Evolutionary conservation across 1,140 invertebrate species (phyloP).

Genomic region (Lasioglossum baleicum): DNA sequence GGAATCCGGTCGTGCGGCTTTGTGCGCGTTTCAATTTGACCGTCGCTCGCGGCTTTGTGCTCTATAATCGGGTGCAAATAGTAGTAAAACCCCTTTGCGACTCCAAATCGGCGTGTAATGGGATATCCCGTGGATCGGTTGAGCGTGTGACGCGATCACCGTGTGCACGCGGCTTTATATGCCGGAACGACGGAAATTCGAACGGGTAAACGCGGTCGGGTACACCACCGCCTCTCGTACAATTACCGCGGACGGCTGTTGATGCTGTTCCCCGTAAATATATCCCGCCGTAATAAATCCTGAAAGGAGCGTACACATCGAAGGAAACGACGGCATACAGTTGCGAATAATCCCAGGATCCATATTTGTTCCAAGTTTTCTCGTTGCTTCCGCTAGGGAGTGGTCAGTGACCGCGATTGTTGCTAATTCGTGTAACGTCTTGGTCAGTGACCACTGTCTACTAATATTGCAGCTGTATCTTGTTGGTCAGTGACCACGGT

Average conservation of each 20-base stretch:
- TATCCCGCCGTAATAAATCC: neutral
- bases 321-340: too few species aligned
- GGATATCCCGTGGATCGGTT: conserved; percentile 9
- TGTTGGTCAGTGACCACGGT: too few species aligned
- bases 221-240: neutral
- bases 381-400: too few species aligned
- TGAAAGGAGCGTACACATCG: too few species aligned
- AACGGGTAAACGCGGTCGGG: conserved; percentile 20
- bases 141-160: conserved; percentile 29
- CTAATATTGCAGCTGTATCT: too few species aligned
- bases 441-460: too few species aligned
- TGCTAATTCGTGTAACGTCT: too few species aligned
- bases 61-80: conserved; percentile 33
- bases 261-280: neutral
- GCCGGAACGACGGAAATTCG: conserved; percentile 11
- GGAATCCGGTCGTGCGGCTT: neutral
- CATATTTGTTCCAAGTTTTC: too few species aligned
- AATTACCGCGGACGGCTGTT: neutral
- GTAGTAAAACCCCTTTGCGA: conserved; percentile 24
- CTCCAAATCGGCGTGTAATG: conserved; percentile 31
- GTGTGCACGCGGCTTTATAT: conserved; percentile 36
- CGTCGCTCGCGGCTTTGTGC: neutral
- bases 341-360: too few species aligned
- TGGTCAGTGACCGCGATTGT: too few species aligned
- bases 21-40: neutral